Percentiles rank a stretch among this genome's conserved stretches.
Conservation (phyloP, 2,888 invertebrate genomes). For the Ditylenchus weischeri region DNA sequence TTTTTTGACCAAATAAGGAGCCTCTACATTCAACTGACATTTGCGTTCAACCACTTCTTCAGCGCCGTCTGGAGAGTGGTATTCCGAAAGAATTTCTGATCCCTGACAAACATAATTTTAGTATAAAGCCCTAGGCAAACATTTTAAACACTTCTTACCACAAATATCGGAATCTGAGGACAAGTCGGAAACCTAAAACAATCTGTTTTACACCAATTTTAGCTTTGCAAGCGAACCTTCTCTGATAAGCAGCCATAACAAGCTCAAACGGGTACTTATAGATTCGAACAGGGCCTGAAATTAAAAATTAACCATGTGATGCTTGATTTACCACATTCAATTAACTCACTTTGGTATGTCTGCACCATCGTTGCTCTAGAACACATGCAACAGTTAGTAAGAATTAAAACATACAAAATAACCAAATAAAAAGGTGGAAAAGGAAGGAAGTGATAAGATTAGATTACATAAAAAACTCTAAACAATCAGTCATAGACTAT, state of each 20-base stretch:
- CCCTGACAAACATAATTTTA: conserved; percentile 61
- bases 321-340: background rate
- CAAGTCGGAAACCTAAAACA: conserved; percentile 77
- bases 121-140: no score
- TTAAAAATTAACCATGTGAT: no score
- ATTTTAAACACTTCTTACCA: no score
- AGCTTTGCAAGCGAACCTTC: conserved; percentile 59
- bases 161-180: conserved; percentile 86
- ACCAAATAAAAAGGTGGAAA: no score
- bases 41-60: conserved; percentile 76
- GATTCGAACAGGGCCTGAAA: conserved; percentile 76
- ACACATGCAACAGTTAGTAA: no score
- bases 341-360: conserved; percentile 75
- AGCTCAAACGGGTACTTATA: conserved; percentile 92
- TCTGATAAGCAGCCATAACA: conserved; percentile 92
- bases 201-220: background rate
- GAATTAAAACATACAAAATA: no score
- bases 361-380: conserved; percentile 74
- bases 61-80: conserved; percentile 74
- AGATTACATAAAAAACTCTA: no score
- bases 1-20: conserved; percentile 88
- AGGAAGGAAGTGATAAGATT: no score
- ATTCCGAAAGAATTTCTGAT: conserved; percentile 76
- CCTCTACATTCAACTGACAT: conserved; percentile 85
- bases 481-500: no score